Evolutionary conservation across 2,888 invertebrate species (phyloP), one percentile per base, ranked within the genome.

Genomic region (Neocrepidodera transversa): DNA sequence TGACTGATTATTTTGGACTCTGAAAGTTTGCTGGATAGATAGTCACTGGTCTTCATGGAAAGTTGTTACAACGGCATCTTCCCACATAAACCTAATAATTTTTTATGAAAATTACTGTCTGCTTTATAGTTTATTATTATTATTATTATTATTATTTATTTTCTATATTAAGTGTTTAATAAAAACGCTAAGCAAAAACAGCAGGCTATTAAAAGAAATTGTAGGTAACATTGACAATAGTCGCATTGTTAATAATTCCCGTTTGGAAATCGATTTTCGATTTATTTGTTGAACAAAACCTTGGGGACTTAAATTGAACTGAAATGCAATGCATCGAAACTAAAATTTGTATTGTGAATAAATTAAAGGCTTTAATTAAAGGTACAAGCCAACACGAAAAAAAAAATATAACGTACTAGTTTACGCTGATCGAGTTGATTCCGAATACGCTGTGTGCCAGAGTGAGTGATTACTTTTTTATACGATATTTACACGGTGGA

Each of bases 361-460:
- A 48, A 48, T 48, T 48, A 32, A 16, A 35, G 32, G 10, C 50
- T 20, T 16, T 50, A 50, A 50, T 50, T 50, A 50, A 50, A 50
- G 38, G 20, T 50, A 50, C 50, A 50, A 50, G 36, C 20, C 20
- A 36, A 49, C 32, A 49, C 8, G 17, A 36, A 50, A 38, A 50
- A 38, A 38, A 16, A n/a, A n/a, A n/a, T n/a, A n/a, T n/a, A n/a
- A n/a, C 10, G 36, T 14, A 11, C 36, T 7, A 23, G 16, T 38
- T 23, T 14, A 38, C 23, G 13, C 14, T 16, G 36, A 50, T 50
- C 23, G 14, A 23, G 23, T 38, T 32, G 6, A 8, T 10, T n/a
- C 11, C 16, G 20, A 17, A 48, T 48, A 48, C 4, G 3, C 3
- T 32, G 11, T 32, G 10, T 32, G 42, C 42, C 16, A 23, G 20